Evolutionary conservation across 2,888 invertebrate species (phyloP), one percentile per base, ranked within the genome.

Genomic region (Lepidocyrtoides sp.): DNA sequence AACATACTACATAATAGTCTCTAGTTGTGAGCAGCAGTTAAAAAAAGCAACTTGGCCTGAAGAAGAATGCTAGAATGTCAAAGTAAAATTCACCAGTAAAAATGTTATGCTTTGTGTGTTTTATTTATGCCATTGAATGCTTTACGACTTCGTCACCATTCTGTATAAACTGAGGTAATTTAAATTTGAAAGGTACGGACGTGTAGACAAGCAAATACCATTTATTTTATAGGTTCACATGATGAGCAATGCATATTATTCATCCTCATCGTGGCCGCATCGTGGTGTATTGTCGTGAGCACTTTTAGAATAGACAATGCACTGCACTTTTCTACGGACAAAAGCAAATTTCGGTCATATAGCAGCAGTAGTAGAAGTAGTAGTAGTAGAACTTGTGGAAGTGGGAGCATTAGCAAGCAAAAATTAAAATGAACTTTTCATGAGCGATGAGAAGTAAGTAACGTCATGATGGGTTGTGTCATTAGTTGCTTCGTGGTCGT

Each of bases 71-170:
- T 36, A 36, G 36, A n/a, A 48, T 66, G 66, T 66, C 32, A 66
- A 32, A 32, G 32, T 32, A 57, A 57, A 57, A 14, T 23, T 44
- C 44, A 75, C 14, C 66, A 66, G 66, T 32, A 66, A 66, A 66
- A 32, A 57, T 57, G 20, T 57, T 57, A 57, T 57, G 2, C 2
- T n/a, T 14, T n/a, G 1, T 54, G n/a, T 57, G n/a, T 66, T 4
- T 3, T 17, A 77, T 51, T 51, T 29, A 51, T 54, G 77, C 17
- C 51, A 77, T n/a, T 17, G 48, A n/a, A 29, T 51, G 29, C 48
- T 77, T 77, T 77, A 77, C 51, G 77, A 77, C 77, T 77, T 77
- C 32, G 51, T 77, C 77, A 77, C 51, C 54, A 77, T 54, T 51
- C 48, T 4, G 0, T n/a, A 44, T 72, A 54, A 51, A 32, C 26